Conservation (phyloP, 2,888 invertebrate species). For the Orgyia antiqua region DNA sequence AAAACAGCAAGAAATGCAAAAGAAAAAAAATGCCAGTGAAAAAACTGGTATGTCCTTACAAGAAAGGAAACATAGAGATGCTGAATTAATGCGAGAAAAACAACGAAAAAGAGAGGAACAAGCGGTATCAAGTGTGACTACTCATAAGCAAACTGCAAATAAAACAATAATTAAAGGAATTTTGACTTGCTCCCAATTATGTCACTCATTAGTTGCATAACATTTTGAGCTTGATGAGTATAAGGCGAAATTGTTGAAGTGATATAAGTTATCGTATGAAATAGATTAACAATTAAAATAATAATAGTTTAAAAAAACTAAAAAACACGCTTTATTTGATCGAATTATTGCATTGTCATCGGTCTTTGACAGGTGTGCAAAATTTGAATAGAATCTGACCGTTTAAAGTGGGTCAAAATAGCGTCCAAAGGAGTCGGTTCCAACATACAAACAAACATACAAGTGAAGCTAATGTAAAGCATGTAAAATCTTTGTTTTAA, state of each 20-base stretch:
- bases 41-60: slow-evolving; percentile 90
- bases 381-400: too few relatives aligned
- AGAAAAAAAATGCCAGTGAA: slow-evolving; percentile 82
- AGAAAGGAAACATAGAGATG: slow-evolving; percentile 93
- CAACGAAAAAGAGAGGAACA: slow-evolving; percentile 86
- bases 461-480: too few relatives aligned
- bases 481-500: slow-evolving; percentile 42
- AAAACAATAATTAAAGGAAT: slow-evolving; percentile 29
- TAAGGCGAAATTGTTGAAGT: slow-evolving; percentile 47
- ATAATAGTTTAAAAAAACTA: too few relatives aligned
- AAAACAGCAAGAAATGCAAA: slow-evolving; percentile 83
- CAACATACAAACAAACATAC: too few relatives aligned
- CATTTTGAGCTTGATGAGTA: slow-evolving; percentile 39
- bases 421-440: too few relatives aligned
- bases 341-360: too few relatives aligned
- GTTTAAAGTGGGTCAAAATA: too few relatives aligned
- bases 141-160: slow-evolving; percentile 57
- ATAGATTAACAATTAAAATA: slow-evolving; percentile 39
- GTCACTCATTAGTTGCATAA: slow-evolving; percentile 34
- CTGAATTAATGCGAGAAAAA: slow-evolving; percentile 92
- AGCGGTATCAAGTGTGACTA: slow-evolving; percentile 29
- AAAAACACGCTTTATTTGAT: too few relatives aligned
- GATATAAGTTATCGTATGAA: slow-evolving; percentile 49
- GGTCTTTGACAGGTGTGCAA: too few relatives aligned
- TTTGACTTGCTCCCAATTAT: slow-evolving; percentile 36